phyloP scores from a whole-genome alignment of 2,888 invertebrate species.

The Drosophila infuscata region DNA sequence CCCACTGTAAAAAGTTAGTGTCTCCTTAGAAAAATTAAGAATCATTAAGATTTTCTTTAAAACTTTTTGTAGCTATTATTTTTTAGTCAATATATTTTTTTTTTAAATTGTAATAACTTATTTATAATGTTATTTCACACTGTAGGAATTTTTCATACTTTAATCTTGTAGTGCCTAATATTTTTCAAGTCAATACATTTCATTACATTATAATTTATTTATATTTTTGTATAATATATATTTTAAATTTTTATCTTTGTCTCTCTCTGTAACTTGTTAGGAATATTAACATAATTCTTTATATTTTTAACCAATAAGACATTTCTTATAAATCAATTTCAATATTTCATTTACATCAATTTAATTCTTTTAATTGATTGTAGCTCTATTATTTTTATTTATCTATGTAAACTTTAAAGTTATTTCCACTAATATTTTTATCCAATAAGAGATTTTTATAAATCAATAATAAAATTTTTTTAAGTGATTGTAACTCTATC shows the following conservation, averaged over 20 bases:
- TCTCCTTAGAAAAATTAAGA: too few relatives aligned
- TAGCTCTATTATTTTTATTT: too few relatives aligned
- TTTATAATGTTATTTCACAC: too few relatives aligned
- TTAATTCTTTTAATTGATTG: too few relatives aligned
- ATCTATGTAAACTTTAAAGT: too few relatives aligned
- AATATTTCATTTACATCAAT: too few relatives aligned
- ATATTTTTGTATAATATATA: too few relatives aligned
- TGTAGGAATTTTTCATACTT: too few relatives aligned
- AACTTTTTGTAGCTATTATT: background rate
- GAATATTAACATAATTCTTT: background rate
- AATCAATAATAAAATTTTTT: background rate
- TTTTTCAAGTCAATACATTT: background rate
- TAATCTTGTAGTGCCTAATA: background rate
- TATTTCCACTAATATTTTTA: too few relatives aligned
- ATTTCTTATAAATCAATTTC: background rate
- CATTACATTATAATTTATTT: background rate
- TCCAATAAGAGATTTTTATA: background rate
- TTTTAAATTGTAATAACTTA: too few relatives aligned
- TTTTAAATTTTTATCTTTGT: background rate
- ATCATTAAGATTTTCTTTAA: background rate
- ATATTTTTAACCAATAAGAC: background rate
- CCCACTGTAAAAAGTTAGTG: background rate
- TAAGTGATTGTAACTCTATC: too few relatives aligned
- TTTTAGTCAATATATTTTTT: too few relatives aligned
- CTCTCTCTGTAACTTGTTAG: background rate